Percentiles rank a stretch among this genome's conserved stretches.
These are phyloP conservation scores for Cybosia mesomella DNA, from an alignment of 2,888 invertebrate genomes.

Conservation along the genomic window DNA sequence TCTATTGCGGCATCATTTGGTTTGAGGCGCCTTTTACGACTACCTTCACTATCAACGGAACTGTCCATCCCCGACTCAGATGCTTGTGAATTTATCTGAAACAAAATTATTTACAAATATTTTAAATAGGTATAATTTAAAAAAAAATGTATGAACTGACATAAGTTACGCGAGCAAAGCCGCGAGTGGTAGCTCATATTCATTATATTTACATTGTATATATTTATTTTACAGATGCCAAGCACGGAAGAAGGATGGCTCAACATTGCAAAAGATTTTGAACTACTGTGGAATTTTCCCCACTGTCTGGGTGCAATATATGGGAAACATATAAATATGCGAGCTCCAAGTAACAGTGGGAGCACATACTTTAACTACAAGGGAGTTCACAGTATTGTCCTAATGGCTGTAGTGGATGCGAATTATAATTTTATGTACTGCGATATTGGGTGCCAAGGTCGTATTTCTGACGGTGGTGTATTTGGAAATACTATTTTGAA, in stretches of 20 bases:
- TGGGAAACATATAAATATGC: conserved; percentile 42
- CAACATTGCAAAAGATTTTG: conserved; percentile 27
- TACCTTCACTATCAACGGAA: conserved; percentile 39
- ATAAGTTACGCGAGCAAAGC: conserved; percentile 21
- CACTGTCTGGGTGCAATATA: no score
- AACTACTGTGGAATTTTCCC: conserved; percentile 31
- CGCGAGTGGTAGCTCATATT: conserved; percentile 10
- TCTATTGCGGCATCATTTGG: conserved; percentile 37
- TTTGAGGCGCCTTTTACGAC: conserved; percentile 34
- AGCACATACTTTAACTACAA: conserved; percentile 39
- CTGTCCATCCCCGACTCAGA: conserved; percentile 36
- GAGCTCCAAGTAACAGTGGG: conserved; percentile 32
- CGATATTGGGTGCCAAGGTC: conserved; percentile 38
- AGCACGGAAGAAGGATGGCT: conserved; percentile 29
- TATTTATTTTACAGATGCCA: conserved; percentile 30
- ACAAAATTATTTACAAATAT: conserved; percentile 31
- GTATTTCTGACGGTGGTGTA: conserved; percentile 37
- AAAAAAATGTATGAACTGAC: conserved; percentile 21
- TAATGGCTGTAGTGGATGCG: conserved; percentile 42
- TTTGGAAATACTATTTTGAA: conserved; percentile 34
- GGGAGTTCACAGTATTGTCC: conserved; percentile 34
- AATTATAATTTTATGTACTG: conserved; percentile 38
- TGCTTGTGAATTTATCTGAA: conserved; percentile 33
- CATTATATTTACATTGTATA: conserved; percentile 19
- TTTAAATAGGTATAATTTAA: conserved; percentile 24